phyloP scores from a whole-genome alignment of 2,113 vertebrate genomes.

The Dermatemys mawii region DNA sequence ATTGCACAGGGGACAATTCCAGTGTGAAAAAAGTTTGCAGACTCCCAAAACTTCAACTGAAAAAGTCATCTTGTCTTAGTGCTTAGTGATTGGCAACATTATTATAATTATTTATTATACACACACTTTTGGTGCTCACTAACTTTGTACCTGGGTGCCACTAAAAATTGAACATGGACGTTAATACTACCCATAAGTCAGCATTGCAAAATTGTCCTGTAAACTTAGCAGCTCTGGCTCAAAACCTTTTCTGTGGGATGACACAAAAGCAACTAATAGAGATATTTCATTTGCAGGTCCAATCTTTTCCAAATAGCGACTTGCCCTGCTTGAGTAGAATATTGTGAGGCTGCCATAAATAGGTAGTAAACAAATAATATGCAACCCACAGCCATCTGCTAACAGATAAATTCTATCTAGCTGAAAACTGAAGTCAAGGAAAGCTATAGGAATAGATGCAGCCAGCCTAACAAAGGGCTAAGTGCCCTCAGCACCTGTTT shows the following conservation, averaged over 20 bases:
- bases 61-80: background rate
- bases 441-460: background rate
- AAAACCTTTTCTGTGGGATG: background rate
- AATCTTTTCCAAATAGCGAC: background rate
- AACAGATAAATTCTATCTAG: background rate
- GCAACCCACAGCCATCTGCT: conserved; percentile 72
- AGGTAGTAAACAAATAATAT: conserved; percentile 54
- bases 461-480: background rate
- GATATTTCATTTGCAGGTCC: conserved; percentile 44
- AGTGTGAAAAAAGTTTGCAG: background rate
- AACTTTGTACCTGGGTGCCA: background rate
- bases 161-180: background rate
- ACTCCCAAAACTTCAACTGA: background rate
- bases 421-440: background rate
- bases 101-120: background rate
- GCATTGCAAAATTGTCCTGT: background rate
- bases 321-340: conserved; percentile 13
- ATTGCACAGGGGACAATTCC: background rate
- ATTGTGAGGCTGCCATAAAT: conserved; percentile 51
- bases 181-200: background rate
- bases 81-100: background rate
- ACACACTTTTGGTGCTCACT: background rate
- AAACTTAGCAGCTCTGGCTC: background rate
- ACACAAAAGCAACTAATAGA: background rate
- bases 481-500: background rate